Percentiles rank a stretch among this genome's conserved stretches.
Conservation (phyloP, 2,797 vertebrate species). For the Lutjanus argentimaculatus region DNA sequence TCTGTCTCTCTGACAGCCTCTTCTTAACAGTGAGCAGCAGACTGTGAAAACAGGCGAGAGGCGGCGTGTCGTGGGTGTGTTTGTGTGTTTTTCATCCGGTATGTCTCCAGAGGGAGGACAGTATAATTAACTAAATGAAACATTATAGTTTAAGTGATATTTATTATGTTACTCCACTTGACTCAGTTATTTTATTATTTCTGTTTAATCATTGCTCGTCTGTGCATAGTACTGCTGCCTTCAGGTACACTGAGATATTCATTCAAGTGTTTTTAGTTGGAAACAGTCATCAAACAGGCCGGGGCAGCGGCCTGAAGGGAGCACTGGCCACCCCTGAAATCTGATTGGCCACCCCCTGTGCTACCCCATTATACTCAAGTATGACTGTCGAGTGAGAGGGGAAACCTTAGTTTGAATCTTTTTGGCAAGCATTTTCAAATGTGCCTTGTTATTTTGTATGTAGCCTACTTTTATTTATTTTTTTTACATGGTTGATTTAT, state of each 20-base stretch:
- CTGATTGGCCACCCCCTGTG: no score
- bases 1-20: constrained; percentile 64
- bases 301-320: no score
- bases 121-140: constrained; percentile 59
- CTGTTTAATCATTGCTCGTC: constrained; percentile 18
- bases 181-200: background rate
- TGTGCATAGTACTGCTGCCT: background rate
- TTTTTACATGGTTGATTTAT: no score
- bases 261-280: background rate
- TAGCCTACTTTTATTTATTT: no score
- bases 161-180: constrained; percentile 28
- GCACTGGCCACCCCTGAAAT: no score
- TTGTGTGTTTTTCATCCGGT: constrained; percentile 52
- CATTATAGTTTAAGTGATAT: constrained; percentile 34
- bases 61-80: constrained; percentile 56
- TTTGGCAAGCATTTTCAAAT: no score
- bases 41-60: constrained; percentile 74
- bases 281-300: constrained; percentile 3
- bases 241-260: background rate
- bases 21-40: constrained; percentile 72
- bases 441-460: no score
- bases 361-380: no score
- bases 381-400: no score
- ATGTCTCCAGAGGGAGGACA: constrained; percentile 47
- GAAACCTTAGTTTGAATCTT: no score